Evolutionary conservation across 2,797 vertebrate species (phyloP), one percentile per base, ranked within the genome.

Genomic region (Gymnopithys bicolor): DNA sequence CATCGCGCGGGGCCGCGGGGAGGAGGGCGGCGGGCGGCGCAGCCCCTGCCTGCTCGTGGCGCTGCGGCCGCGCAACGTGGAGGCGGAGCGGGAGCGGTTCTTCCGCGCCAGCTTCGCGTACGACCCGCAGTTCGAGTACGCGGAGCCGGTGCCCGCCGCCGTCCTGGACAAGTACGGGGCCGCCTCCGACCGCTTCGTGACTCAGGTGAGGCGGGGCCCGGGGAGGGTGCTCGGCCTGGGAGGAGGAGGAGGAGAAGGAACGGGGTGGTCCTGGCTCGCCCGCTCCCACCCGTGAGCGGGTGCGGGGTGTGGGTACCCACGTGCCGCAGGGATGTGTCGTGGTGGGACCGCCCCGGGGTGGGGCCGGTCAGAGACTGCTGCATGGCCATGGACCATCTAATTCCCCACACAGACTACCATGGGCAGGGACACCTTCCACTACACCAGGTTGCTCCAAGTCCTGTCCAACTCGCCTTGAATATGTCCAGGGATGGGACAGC

Each of bases 81-180:
- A 99, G 75, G 94, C 97, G 76, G 99, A 99, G 91, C 98, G 98
- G 82, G 97, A 98, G 71, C 95, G 95, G 3, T 99, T 99, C 98
- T 99, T 99, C 96, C 98, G 98, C 90, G 98, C 99, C 7, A 96
- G 98, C 89, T 99, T 98, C 92, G 97, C 98, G 78, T 99, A 99
- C 66, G 98, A 99, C 87, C 99, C 99, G 14, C 99, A 99, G 98
- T 99, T 99, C 62, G 98, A 99, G 90, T 99, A 99, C 58, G 82
- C 97, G 3, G 98, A 99, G 89, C 98, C 98, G 0, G 96, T 98
- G 88, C 98, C 98, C 4, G 97, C 93, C 25, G 97, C 97, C 4
- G 99, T 99, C 63, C 94, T 99, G 93, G 98, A 99, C 53, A 99
- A 99, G 90, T 99, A 99, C 98, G 94, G 95, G 4, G 98, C 98